phyloP scores from a whole-genome alignment of 2,888 invertebrate genomes.

The Drosophila mettleri region DNA sequence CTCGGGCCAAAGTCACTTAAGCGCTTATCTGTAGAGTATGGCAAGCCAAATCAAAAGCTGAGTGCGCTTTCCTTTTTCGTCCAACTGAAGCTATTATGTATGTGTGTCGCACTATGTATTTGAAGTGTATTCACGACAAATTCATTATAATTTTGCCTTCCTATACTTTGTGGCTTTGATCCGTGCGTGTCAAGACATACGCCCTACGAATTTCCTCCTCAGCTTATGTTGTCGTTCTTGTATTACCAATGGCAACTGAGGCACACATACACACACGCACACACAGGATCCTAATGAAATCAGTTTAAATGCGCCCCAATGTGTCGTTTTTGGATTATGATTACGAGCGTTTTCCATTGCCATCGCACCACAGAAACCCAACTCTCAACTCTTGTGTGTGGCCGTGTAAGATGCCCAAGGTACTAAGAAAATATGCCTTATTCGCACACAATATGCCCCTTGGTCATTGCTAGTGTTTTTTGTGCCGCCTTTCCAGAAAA shows the following conservation, averaged over 20 bases:
- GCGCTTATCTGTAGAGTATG: constrained; percentile 66
- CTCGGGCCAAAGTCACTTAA: constrained; percentile 65
- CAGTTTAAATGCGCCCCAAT: constrained; percentile 79
- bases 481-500: neutral
- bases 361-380: constrained; percentile 13
- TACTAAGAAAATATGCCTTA: constrained; percentile 43
- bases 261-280: constrained; percentile 31
- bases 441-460: constrained; percentile 45
- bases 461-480: constrained; percentile 35
- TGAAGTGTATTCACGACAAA: constrained; percentile 70
- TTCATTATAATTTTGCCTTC: constrained; percentile 71
- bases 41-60: constrained; percentile 61
- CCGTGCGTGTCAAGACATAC: constrained; percentile 73
- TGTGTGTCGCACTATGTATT: constrained; percentile 40
- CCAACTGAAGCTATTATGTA: constrained; percentile 10
- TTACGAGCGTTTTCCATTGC: constrained; percentile 50
- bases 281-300: constrained; percentile 59
- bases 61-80: constrained; percentile 26
- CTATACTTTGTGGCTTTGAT: constrained; percentile 52
- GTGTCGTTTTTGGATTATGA: constrained; percentile 76
- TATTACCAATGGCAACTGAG: constrained; percentile 25
- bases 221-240: constrained; percentile 31
- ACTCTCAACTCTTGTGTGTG: constrained; percentile 1
- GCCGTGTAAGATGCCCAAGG: constrained; percentile 32
- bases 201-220: constrained; percentile 59